Base-by-base conservation (phyloP, 2,888 invertebrate genomes). In the Torymus tubicola region DNA sequence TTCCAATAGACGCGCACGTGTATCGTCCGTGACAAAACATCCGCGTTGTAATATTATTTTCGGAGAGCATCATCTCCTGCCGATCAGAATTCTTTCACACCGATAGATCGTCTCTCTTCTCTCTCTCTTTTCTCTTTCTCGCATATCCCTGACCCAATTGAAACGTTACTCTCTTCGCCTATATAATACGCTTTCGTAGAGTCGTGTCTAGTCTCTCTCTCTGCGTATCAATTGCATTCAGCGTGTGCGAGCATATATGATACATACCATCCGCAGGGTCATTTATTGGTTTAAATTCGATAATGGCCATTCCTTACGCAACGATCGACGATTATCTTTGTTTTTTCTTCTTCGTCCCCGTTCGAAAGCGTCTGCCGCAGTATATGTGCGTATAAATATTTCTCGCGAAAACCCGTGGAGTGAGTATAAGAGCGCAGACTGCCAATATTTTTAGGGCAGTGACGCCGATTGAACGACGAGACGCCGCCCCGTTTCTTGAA, bases 371-470 rank as follows among this genome's bases (percentile, higher is more conserved):
- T 57, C n/a, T n/a, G 65, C 8, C 67, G 58, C 42, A 50, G 52
- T 60, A 58, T 18, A 14, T 58, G 58, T 21, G 21, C 24, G 57
- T 42, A 13, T 24, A 63, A 63, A 63, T 72, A 14, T 42, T 73
- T 64, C 13, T 53, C 60, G 42, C 55, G 31, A 69, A 76, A 68
- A 60, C 61, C n/a, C n/a, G n/a, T n/a, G n/a, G 53, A 61, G 58
- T 14, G 21, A 71, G 8, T 31, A n/a, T n/a, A n/a, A n/a, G 42
- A 16, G 18, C 24, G 14, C 1, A 31, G 42, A 42, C 18, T 53
- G 75, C 65, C 74, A 74, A 74, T 74, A 74, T 65, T 67, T 65
- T 74, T 53, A 53, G 55, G 13, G 61, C 14, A 24, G 18, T 58
- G n/a, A 60, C 16, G 74, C 21, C 50, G 21, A n/a, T n/a, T 65